Evolutionary conservation across 2,888 invertebrate genomes (phyloP).

Genomic region (Sphaeridia pumilis): DNA sequence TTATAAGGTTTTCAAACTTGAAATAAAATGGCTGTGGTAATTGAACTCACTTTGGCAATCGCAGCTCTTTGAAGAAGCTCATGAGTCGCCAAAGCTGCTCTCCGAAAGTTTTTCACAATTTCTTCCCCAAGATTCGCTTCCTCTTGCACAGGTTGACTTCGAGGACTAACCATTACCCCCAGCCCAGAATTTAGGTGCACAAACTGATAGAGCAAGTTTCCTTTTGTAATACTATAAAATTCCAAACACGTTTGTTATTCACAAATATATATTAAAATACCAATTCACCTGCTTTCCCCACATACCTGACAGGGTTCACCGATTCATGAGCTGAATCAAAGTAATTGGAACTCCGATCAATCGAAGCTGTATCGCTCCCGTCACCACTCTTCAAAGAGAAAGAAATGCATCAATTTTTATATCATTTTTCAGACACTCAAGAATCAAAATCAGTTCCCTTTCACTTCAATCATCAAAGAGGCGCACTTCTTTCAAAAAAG

Average conservation of each 20-base stretch:
- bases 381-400: conserved; percentile 12
- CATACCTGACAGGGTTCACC: conserved; percentile 10
- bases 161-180: conserved; percentile 23
- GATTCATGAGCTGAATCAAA: neutral
- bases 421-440: conserved; percentile 4
- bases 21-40: neutral
- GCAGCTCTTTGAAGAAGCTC: conserved; percentile 30
- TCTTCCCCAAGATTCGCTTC: conserved; percentile 18
- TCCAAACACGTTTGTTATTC: too few species aligned
- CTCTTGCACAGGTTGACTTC: conserved; percentile 1
- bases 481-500: neutral
- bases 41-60: too few species aligned
- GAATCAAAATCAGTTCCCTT: neutral
- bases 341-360: neutral
- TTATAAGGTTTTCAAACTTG: neutral
- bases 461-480: neutral
- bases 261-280: too few species aligned
- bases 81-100: conserved; percentile 24
- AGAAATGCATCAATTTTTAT: too few species aligned
- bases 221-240: conserved; percentile 26
- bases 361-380: conserved; percentile 10
- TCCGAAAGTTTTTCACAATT: conserved; percentile 29
- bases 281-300: neutral
- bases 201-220: conserved; percentile 29
- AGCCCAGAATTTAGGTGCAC: conserved; percentile 33